These are phyloP conservation scores for Asobara japonica DNA, from an alignment of 1,140 invertebrate species.

Conservation along the genomic window DNA sequence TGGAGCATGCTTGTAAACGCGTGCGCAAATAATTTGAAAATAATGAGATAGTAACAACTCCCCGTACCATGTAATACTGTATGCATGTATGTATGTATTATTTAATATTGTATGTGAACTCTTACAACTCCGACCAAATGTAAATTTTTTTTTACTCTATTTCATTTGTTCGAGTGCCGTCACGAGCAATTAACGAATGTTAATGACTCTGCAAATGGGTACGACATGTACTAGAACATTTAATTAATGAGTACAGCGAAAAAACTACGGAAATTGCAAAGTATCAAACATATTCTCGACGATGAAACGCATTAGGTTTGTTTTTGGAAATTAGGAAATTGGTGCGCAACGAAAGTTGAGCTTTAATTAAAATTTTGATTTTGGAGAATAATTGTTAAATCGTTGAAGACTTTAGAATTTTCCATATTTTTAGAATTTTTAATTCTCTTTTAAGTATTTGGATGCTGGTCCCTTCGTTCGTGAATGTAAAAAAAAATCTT, in stretches of 20 bases:
- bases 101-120: neutral
- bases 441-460: too few species aligned
- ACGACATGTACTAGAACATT: neutral
- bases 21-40: conserved; percentile 19
- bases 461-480: too few species aligned
- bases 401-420: too few species aligned
- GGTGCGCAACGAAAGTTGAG: too few species aligned
- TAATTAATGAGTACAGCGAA: neutral
- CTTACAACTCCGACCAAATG: neutral
- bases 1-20: conserved; percentile 29
- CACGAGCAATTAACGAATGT: conserved; percentile 17
- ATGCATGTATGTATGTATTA: too few species aligned
- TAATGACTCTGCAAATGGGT: neutral
- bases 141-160: neutral
- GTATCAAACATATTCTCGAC: neutral
- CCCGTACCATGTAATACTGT: neutral
- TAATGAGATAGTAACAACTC: neutral
- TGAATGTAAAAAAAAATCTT: too few species aligned
- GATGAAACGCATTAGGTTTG: too few species aligned
- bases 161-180: conserved; percentile 4
- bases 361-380: too few species aligned
- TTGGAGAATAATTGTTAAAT: too few species aligned
- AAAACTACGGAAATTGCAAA: neutral
- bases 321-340: too few species aligned
- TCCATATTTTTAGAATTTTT: too few species aligned